Evolutionary conservation across 2,797 vertebrate species (phyloP).

Genomic region (Hyperoplus lanceolatus): DNA sequence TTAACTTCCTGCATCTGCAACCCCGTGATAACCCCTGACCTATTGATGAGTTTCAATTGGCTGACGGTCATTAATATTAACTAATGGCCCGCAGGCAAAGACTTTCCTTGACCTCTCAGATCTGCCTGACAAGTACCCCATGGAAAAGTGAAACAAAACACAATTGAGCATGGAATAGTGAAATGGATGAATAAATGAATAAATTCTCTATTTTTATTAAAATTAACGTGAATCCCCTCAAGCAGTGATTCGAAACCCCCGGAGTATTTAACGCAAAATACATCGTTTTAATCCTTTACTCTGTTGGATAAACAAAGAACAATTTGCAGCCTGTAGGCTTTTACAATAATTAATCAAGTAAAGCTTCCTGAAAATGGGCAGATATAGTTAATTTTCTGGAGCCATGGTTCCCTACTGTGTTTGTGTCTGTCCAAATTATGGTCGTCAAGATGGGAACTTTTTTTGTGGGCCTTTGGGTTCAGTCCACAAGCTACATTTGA

Average conservation of each 20-base stretch:
- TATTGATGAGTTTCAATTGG: conserved; percentile 81
- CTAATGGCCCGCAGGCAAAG: conserved; percentile 70
- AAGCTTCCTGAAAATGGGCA: conserved; percentile 20
- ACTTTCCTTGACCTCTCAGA: conserved; percentile 81
- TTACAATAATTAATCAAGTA: conserved; percentile 46
- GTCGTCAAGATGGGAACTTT: not conserved
- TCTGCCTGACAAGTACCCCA: conserved; percentile 57
- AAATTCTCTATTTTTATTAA: conserved; percentile 39
- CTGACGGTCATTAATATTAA: conserved; percentile 84
- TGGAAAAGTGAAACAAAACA: conserved; percentile 49
- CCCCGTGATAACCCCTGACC: conserved; percentile 83
- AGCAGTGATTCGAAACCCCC: conserved; percentile 29
- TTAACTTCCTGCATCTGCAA: conserved; percentile 82
- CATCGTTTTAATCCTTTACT: conserved; percentile 52
- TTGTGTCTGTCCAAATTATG: not conserved
- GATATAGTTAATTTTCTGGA: conserved; percentile 11
- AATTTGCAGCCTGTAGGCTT: conserved; percentile 42
- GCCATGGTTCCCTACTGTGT: not conserved
- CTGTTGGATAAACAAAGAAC: conserved; percentile 61
- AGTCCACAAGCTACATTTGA: conserved; percentile 3
- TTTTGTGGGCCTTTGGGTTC: not conserved
- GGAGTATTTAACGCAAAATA: conserved; percentile 41
- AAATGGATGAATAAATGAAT: conserved; percentile 52
- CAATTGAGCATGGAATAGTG: conserved; percentile 22
- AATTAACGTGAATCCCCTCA: conserved; percentile 18